Base-by-base conservation (phyloP, 2,113 vertebrate species). In the Riparia riparia region DNA sequence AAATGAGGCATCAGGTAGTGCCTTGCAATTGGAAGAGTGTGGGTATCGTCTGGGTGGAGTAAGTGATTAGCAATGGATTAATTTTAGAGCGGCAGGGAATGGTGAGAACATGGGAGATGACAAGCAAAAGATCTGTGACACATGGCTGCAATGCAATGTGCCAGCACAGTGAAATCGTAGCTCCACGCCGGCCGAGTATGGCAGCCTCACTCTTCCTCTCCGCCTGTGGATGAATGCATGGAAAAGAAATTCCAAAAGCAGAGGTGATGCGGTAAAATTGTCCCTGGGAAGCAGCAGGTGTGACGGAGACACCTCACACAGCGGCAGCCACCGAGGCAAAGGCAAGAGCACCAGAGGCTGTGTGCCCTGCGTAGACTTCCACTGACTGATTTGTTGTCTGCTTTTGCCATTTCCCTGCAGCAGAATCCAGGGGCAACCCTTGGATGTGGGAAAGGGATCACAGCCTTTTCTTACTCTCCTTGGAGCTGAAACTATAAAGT, bases 51-150 rank as follows among this genome's bases (percentile, higher is more conserved):
- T 88, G 60, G 70, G 78, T 83, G 82, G 92, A 96, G 79, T 32
- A 79, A 96, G 80, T 71, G 85, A 97, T 97, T 96, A 95, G 86
- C 86, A 94, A 68, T 82, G 42, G 96, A 97, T 95, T 95, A 87
- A 95, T 89, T 89, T 64, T 65, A 3, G 89, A 90, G 83, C 21
- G 54, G 44, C 17, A 74, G 71, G 41, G 82, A 86, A 69, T 22
- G 93, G 64, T 80, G 81, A 97, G 83, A 49, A 80, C 73, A 93
- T 29, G 91, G 85, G 92, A 95, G 81, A 80, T 96, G 95, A 96
- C 96, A 93, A 95, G 91, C 85, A 81, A 60, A 86, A 89, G 93
- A 96, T 95, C 86, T 91, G 94, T 95, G 96, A 97, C 92, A 95
- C 92, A 82, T 81, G 93, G 91, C 76, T 97, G 95, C 96, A 93